These are phyloP conservation scores for Callospermophilus lateralis DNA, from an alignment of 2,113 vertebrate genomes.

Conservation along the genomic window DNA sequence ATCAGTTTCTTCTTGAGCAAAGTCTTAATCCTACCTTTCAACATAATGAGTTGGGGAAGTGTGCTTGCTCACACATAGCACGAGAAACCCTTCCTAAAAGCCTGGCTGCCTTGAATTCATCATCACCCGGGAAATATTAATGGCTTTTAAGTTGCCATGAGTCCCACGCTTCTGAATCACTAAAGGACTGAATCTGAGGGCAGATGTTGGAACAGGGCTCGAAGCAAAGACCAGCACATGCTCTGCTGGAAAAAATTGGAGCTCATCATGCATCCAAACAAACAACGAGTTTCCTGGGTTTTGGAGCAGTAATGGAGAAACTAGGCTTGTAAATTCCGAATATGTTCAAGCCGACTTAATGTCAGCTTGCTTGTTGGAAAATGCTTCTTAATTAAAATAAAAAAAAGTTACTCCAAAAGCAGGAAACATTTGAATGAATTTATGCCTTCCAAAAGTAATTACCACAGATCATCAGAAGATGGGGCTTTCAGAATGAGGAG, in stretches of 20 bases:
- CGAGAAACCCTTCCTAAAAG: not conserved
- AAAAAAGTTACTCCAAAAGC: not conserved
- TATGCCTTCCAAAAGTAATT: not conserved
- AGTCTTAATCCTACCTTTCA: slow-evolving; percentile 45
- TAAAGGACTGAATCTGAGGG: not conserved
- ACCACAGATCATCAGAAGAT: not conserved
- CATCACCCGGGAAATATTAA: not conserved
- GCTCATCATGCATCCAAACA: not conserved
- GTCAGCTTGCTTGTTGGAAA: not conserved
- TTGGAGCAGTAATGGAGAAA: not conserved
- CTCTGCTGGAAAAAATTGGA: not conserved
- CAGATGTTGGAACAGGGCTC: not conserved
- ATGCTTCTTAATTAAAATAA: not conserved
- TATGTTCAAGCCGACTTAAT: not conserved
- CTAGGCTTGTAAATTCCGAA: not conserved
- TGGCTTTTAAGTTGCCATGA: not conserved
- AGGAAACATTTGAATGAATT: slow-evolving; percentile 14
- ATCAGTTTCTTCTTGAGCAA: not conserved
- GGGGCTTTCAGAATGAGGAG: not conserved
- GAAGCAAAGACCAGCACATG: not conserved
- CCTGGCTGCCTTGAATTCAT: not conserved
- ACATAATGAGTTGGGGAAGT: slow-evolving; percentile 5
- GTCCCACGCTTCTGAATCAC: not conserved
- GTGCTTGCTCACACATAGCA: not conserved
- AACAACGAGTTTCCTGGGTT: not conserved